Conservation (phyloP, 2,888 invertebrate genomes). For the Kryphioiulus occultus region DNA sequence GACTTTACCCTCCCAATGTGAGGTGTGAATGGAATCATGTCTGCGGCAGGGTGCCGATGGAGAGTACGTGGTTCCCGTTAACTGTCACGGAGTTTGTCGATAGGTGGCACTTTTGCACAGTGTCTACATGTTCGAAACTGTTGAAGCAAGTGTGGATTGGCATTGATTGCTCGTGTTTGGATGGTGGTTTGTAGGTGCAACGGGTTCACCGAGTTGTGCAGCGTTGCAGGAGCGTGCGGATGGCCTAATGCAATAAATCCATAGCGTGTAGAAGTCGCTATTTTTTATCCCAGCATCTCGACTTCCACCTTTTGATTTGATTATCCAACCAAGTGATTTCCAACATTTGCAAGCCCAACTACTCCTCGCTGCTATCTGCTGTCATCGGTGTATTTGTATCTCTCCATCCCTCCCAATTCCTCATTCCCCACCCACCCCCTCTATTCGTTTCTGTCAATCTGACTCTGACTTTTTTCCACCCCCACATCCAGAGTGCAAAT, state of each 20-base stretch:
- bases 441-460: constrained; percentile 38
- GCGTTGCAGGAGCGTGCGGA: not conserved
- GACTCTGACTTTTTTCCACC: not conserved
- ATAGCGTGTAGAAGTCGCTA: not conserved
- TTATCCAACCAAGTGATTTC: constrained; percentile 41
- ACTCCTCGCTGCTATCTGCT: not conserved
- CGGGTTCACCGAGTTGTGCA: not conserved
- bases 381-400: constrained; percentile 1
- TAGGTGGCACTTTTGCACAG: too few species aligned
- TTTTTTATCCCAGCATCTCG: not conserved
- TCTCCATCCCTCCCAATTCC: not conserved
- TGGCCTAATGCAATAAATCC: not conserved
- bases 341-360: constrained; percentile 40
- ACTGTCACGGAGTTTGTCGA: too few species aligned
- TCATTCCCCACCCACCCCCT: not conserved
- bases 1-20: too few species aligned
- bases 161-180: not conserved
- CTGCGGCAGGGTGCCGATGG: too few species aligned
- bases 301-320: constrained; percentile 41
- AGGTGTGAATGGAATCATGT: too few species aligned
- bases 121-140: too few species aligned
- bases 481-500: not conserved
- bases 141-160: too few species aligned
- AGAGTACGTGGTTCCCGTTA: too few species aligned
- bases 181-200: not conserved